Percentiles rank a stretch among this genome's conserved stretches.
Evolutionary conservation across 2,888 invertebrate genomes (phyloP).

Genomic region (Diploptera punctata): DNA sequence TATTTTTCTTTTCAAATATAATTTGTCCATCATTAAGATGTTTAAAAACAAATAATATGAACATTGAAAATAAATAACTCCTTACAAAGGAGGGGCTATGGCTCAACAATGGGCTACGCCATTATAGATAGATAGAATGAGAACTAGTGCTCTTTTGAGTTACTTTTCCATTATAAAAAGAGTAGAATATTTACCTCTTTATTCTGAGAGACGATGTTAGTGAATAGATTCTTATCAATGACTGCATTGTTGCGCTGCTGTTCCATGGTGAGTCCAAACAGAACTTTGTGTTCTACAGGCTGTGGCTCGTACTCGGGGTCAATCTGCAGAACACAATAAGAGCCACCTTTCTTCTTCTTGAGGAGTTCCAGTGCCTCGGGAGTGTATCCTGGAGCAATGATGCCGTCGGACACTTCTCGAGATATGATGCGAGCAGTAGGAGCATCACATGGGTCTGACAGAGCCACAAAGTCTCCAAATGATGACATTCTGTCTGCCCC

Average conservation of each 20-base stretch:
- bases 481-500: slow-evolving; percentile 99
- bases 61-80: no score
- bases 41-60: no score
- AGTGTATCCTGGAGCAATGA: slow-evolving; percentile 93
- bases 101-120: no score
- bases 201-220: slow-evolving; percentile 75
- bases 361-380: slow-evolving; percentile 83
- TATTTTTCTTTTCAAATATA: no score
- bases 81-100: no score
- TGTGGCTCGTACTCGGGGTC: slow-evolving; percentile 86
- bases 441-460: slow-evolving; percentile 91
- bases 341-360: slow-evolving; percentile 82
- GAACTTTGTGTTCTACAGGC: slow-evolving; percentile 78
- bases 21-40: no score
- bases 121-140: no score
- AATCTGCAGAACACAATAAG: slow-evolving; percentile 64
- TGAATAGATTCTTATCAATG: slow-evolving; percentile 78
- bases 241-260: slow-evolving; percentile 89
- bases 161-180: not conserved
- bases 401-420: slow-evolving; percentile 92
- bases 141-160: not conserved
- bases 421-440: slow-evolving; percentile 92
- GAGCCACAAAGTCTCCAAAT: slow-evolving; percentile 96
- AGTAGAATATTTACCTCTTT: slow-evolving; percentile 27
- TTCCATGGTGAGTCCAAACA: slow-evolving; percentile 85